Percentiles rank a stretch among this genome's conserved stretches.
Conservation (phyloP, 1,140 invertebrate genomes). For the Drosophila nasuta region DNA sequence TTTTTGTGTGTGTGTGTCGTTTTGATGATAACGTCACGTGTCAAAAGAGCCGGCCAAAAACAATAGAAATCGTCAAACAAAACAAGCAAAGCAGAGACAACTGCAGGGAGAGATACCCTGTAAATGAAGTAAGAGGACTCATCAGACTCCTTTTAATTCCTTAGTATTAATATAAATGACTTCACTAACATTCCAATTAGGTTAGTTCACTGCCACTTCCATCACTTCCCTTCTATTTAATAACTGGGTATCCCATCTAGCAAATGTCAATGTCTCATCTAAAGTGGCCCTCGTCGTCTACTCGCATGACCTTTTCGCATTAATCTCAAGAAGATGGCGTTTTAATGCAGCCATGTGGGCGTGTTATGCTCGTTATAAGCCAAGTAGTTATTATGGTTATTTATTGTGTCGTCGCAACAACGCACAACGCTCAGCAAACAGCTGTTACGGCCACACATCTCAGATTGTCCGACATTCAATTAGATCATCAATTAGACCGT, state of each 20-base stretch:
- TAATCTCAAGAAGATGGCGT: slow-evolving; percentile 75
- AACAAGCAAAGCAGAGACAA: background rate
- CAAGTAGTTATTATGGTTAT: slow-evolving; percentile 70
- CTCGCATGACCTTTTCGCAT: slow-evolving; percentile 78
- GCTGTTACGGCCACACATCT: slow-evolving; percentile 53
- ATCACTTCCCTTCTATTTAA: background rate
- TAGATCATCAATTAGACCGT: slow-evolving; percentile 66
- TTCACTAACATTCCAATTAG: background rate
- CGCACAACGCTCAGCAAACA: slow-evolving; percentile 13
- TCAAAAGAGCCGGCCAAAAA: slow-evolving; percentile 35
- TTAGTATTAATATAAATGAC: too few relatives aligned
- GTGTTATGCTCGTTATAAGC: slow-evolving; percentile 53
- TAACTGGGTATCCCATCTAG: slow-evolving; percentile 15
- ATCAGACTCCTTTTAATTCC: background rate
- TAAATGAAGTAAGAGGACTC: background rate
- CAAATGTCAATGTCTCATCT: slow-evolving; percentile 64
- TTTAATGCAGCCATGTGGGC: slow-evolving; percentile 71
- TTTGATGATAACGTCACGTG: slow-evolving; percentile 63
- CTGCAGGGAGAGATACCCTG: background rate
- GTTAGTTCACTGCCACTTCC: background rate
- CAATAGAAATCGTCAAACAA: slow-evolving; percentile 36
- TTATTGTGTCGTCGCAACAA: slow-evolving; percentile 54
- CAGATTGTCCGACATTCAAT: slow-evolving; percentile 56
- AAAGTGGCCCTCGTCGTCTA: slow-evolving; percentile 42
- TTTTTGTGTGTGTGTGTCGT: slow-evolving; percentile 45